Conservation (phyloP, 1,140 invertebrate genomes). For the Sarcophaga bullata region DNA sequence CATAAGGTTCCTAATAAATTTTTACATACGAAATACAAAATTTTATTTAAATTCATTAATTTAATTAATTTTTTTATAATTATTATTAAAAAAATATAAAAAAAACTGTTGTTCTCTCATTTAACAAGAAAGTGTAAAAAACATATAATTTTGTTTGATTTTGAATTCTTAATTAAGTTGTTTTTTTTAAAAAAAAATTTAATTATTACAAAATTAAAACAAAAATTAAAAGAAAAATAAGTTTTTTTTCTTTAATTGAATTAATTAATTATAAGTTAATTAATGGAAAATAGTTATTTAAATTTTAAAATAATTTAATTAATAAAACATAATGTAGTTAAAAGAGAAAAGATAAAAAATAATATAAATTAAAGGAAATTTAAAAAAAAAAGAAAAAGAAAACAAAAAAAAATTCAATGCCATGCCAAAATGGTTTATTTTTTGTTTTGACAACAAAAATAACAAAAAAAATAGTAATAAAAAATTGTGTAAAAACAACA, state of each 20-base stretch:
- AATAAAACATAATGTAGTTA: neutral
- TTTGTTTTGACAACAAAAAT: constrained; percentile 45
- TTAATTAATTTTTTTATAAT: neutral
- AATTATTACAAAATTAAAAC: neutral
- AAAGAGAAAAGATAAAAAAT: constrained; percentile 48
- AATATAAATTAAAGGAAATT: constrained; percentile 33
- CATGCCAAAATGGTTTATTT: constrained; percentile 65
- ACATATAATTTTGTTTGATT: constrained; percentile 4
- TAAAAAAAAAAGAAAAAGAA: constrained; percentile 44
- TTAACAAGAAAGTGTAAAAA: neutral
- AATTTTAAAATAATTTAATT: constrained; percentile 28
- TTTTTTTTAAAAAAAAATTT: neutral
- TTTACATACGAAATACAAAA: neutral
- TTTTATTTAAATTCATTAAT: constrained; percentile 11
- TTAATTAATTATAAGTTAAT: neutral
- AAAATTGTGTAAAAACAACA: constrained; percentile 45
- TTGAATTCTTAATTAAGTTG: constrained; percentile 6
- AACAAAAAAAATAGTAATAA: constrained; percentile 42
- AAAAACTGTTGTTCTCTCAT: constrained; percentile 39
- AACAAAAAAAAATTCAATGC: constrained; percentile 53
- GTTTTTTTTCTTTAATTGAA: neutral
- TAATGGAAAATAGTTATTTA: constrained; percentile 45
- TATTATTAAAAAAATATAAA: constrained; percentile 6
- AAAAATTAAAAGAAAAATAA: neutral
- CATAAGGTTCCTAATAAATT: constrained; percentile 38